Evolutionary conservation across 1,140 invertebrate genomes (phyloP).

Genomic region (Trissolcus basalis): DNA sequence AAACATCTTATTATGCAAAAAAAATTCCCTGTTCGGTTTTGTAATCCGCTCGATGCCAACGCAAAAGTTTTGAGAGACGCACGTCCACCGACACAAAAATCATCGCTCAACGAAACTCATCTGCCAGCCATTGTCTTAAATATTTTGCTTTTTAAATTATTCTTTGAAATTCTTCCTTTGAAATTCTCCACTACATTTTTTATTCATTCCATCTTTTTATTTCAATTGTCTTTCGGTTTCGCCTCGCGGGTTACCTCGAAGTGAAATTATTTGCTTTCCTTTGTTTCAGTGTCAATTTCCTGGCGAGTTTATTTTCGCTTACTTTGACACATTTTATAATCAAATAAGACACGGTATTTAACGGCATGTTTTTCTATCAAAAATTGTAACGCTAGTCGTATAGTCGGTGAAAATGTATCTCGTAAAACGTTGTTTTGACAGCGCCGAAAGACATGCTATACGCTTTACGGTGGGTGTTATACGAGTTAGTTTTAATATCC

Average conservation of each 20-base stretch:
- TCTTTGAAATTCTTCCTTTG: no score
- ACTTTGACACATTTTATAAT: no score
- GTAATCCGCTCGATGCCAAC: slow-evolving; percentile 32
- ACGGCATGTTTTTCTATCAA: not conserved
- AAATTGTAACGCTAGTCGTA: not conserved
- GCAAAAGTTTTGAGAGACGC: slow-evolving; percentile 49
- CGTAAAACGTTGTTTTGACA: slow-evolving; percentile 37
- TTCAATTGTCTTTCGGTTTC: no score
- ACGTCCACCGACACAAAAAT: slow-evolving; percentile 54
- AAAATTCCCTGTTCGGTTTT: slow-evolving; percentile 24
- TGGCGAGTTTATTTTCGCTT: no score
- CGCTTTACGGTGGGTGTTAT: slow-evolving; percentile 25
- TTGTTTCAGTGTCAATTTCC: no score
- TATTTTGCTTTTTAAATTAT: no score
- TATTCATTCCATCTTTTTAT: no score
- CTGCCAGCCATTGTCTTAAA: slow-evolving; percentile 26
- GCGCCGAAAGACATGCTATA: slow-evolving; percentile 3
- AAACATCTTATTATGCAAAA: slow-evolving; percentile 65
- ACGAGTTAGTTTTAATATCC: slow-evolving; percentile 40
- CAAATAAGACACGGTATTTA: not conserved
- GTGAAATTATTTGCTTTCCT: no score
- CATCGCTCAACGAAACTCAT: slow-evolving; percentile 15
- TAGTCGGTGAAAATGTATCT: slow-evolving; percentile 13
- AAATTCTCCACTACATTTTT: no score
- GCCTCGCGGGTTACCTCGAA: no score